Conservation (phyloP, 2,888 invertebrate genomes). For the Sarcophaga variegata region DNA sequence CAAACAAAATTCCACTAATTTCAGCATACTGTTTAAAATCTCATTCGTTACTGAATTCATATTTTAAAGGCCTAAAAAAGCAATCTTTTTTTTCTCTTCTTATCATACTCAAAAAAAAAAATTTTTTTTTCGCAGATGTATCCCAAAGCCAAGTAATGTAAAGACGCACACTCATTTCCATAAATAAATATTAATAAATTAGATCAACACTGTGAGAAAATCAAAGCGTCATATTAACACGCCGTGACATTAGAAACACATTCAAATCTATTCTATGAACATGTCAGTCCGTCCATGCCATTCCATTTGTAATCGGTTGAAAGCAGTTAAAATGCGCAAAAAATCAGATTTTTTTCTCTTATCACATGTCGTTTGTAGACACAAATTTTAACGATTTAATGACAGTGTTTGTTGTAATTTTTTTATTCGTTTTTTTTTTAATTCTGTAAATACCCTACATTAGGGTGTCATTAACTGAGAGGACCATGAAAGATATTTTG, state of each 20-base stretch:
- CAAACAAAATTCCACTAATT: too few relatives aligned
- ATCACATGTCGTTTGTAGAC: conserved; percentile 21
- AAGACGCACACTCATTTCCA: too few relatives aligned
- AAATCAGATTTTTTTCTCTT: conserved; percentile 60
- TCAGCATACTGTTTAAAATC: too few relatives aligned
- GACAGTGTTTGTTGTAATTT: background rate
- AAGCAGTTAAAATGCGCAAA: conserved; percentile 56
- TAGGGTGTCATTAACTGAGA: background rate
- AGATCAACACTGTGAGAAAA: too few relatives aligned
- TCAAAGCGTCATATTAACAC: background rate
- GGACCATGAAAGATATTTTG: too few relatives aligned
- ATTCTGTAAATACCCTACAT: conserved; percentile 6
- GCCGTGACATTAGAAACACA: background rate
- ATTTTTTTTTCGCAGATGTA: too few relatives aligned
- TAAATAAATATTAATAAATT: too few relatives aligned
- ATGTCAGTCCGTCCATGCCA: background rate
- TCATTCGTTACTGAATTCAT: too few relatives aligned
- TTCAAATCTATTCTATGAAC: background rate
- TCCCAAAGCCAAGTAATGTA: too few relatives aligned
- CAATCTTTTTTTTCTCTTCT: too few relatives aligned
- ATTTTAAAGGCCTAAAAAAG: too few relatives aligned
- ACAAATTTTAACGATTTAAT: background rate
- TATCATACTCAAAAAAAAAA: too few relatives aligned
- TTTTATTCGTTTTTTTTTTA: background rate
- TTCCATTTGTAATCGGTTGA: conserved; percentile 49